A percentile compares a stretch with the other conserved stretches of the same genome.
phyloP scores from a whole-genome alignment of 1,140 invertebrate genomes.

The Drosophila orosa region DNA sequence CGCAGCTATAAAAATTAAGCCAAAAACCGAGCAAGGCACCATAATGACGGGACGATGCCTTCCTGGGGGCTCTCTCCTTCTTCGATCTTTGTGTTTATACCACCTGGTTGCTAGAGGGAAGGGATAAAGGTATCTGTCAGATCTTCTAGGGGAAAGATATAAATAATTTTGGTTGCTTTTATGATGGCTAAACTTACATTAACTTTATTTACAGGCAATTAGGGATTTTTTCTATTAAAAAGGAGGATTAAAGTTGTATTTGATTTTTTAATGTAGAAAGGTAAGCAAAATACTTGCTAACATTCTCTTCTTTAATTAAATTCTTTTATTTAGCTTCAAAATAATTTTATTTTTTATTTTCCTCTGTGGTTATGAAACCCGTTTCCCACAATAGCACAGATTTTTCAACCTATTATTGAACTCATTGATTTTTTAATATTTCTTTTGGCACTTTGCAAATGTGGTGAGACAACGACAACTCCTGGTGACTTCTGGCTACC shows the following conservation, averaged over 20 bases:
- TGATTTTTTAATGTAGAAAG: no score
- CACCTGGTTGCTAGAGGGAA: conserved; percentile 26
- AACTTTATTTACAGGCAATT: no score
- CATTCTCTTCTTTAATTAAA: no score
- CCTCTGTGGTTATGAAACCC: no score
- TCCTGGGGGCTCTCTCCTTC: conserved; percentile 3
- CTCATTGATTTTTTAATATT: conserved; percentile 16
- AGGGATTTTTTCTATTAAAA: background rate
- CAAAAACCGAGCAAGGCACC: conserved; percentile 40
- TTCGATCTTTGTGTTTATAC: conserved; percentile 13
- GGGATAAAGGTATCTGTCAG: background rate
- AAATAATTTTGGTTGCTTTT: background rate
- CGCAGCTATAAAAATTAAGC: conserved; percentile 67
- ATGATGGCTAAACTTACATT: background rate
- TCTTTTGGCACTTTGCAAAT: conserved; percentile 12
- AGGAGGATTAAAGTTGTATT: background rate
- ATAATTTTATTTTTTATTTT: no score
- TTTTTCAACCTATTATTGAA: conserved; percentile 1
- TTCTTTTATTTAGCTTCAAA: no score
- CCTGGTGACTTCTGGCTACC: conserved; percentile 34
- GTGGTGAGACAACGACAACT: conserved; percentile 23
- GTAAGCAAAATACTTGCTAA: no score
- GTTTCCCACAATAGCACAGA: background rate
- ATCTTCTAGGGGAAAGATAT: no score
- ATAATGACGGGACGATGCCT: conserved; percentile 51